Conservation (phyloP, 2,113 vertebrate genomes). For the Saccopteryx bilineata region DNA sequence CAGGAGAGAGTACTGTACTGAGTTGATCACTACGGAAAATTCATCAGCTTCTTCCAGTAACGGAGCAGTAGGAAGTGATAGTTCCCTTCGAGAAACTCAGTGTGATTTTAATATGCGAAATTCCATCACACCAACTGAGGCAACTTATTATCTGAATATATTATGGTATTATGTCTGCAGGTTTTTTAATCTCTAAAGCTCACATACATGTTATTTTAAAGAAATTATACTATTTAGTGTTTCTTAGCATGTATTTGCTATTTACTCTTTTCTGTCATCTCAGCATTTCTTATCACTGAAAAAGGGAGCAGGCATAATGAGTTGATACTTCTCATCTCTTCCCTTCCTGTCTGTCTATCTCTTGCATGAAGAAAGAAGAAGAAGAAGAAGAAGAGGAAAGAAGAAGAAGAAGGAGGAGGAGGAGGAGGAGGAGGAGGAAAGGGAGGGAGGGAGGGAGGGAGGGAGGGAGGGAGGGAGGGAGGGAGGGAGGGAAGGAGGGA, state of each 20-base stretch:
- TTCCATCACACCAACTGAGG: not conserved
- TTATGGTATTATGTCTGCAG: not conserved
- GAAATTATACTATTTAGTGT: not conserved
- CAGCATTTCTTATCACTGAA: not conserved
- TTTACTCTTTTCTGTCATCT: not conserved
- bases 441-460: no score
- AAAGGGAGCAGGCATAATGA: no score
- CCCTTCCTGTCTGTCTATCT: no score
- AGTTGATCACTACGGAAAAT: not conserved
- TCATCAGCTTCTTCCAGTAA: not conserved
- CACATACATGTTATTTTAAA: not conserved
- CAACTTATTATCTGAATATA: not conserved
- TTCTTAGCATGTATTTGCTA: not conserved
- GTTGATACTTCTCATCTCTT: no score
- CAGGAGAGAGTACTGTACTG: not conserved
- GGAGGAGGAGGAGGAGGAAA: no score
- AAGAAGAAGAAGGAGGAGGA: no score
- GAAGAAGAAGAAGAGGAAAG: no score
- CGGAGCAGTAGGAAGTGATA: not conserved
- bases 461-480: no score
- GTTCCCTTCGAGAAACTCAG: not conserved
- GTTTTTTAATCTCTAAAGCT: conserved; percentile 48
- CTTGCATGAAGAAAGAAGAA: no score
- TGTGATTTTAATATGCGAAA: not conserved
- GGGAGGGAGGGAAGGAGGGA: no score